A percentile compares a stretch with the other conserved stretches of the same genome.
Evolutionary conservation across 1,140 invertebrate genomes (phyloP).

Genomic region (Lepidurus apus): DNA sequence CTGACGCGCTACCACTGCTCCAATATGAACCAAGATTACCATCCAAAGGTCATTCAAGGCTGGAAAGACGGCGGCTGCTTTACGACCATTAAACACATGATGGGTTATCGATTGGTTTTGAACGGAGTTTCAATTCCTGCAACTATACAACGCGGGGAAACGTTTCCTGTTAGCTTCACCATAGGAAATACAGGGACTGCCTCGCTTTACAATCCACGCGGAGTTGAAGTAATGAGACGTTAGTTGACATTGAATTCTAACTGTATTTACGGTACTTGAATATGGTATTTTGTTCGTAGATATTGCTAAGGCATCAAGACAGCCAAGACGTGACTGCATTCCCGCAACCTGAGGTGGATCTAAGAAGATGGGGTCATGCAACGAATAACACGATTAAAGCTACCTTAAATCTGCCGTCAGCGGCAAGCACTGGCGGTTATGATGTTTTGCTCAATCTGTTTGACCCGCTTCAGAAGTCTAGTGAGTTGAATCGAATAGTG

Average conservation of each 20-base stretch:
- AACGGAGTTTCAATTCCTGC: background rate
- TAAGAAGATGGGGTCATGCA: background rate
- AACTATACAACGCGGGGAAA: background rate
- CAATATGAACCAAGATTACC: constrained; percentile 28
- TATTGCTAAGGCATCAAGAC: constrained; percentile 20
- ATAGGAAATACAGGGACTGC: constrained; percentile 27
- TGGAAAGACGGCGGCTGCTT: constrained; percentile 25
- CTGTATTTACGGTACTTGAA: background rate
- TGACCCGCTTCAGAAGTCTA: background rate
- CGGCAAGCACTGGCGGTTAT: background rate
- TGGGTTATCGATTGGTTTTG: constrained; percentile 30
- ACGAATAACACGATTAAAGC: background rate
- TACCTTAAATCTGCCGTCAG: background rate
- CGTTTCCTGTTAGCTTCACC: background rate
- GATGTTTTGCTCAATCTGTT: constrained; percentile 6
- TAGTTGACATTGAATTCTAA: background rate
- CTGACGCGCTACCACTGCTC: constrained; percentile 16
- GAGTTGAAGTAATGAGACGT: background rate
- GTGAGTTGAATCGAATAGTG: background rate
- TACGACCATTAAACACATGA: constrained; percentile 17
- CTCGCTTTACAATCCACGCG: constrained; percentile 23
- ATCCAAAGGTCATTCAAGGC: constrained; percentile 21
- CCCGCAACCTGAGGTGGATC: background rate
- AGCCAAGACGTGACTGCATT: background rate
- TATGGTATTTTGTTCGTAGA: background rate